Evolutionary conservation across 2,888 invertebrate genomes (phyloP).

Genomic region (Zaprionus bogoriensis): DNA sequence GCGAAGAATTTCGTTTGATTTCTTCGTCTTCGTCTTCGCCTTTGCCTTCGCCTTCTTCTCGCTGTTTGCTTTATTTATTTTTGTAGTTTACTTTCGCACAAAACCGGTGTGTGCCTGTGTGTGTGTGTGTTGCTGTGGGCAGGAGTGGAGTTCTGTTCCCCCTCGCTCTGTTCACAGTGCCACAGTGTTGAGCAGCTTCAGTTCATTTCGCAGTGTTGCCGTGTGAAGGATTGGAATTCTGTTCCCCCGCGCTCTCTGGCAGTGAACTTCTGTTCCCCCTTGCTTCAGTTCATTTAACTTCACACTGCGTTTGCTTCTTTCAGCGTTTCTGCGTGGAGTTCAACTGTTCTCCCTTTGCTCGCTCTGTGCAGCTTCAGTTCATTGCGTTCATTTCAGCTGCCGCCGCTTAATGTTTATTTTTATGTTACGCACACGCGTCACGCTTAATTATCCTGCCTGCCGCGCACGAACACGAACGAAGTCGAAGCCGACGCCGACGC

Average conservation of each 20-base stretch:
- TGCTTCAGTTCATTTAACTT: slow-evolving; percentile 23
- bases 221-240: not conserved
- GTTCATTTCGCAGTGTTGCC: no score
- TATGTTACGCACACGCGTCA: slow-evolving; percentile 77
- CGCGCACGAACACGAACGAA: slow-evolving; percentile 41
- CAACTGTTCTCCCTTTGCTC: slow-evolving; percentile 20
- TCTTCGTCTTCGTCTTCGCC: not conserved
- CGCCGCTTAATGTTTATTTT: slow-evolving; percentile 66
- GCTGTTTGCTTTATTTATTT: not conserved
- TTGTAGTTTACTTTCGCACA: not conserved
- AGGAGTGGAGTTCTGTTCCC: not conserved
- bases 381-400: slow-evolving; percentile 51
- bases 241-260: not conserved
- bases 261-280: slow-evolving; percentile 52
- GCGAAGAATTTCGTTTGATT: slow-evolving; percentile 18
- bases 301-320: slow-evolving; percentile 5
- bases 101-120: not conserved
- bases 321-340: slow-evolving; percentile 22
- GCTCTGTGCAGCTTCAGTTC: slow-evolving; percentile 38
- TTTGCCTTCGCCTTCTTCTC: not conserved
- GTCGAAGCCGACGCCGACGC: not conserved
- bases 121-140: no score
- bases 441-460: slow-evolving; percentile 76
- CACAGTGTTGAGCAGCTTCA: no score
- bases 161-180: slow-evolving; percentile 46